Evolutionary conservation across 2,113 vertebrate species (phyloP), one percentile per base, ranked within the genome.

Genomic region (Murina feae): DNA sequence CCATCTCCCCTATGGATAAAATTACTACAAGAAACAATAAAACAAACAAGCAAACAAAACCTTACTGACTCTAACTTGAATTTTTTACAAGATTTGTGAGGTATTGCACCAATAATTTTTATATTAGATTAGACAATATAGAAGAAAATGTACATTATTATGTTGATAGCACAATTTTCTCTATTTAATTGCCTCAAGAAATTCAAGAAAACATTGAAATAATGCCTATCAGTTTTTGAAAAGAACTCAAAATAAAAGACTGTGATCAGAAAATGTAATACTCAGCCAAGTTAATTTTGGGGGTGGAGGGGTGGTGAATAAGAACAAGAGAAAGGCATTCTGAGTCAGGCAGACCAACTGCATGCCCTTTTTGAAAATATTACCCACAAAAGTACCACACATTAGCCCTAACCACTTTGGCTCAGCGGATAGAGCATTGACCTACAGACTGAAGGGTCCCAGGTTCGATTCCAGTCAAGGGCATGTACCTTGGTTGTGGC

Each of bases 141-240:
- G 91, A 89, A 71, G 28, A 49, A 82, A 83, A 72, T 65, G 75
- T 58, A 39, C 14, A 18, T 37, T 51, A 78, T 18, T 51, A 78
- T 20, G 12, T 76, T 44, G 13, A 72, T 66, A 71, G 13, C 25
- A 58, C n/a, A 63, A 76, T 76, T 76, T 93, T 76, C 58, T 91
- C 60, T 80, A 60, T 60, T 28, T 60, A 60, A 60, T 60, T 60
- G 47, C 63, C 60, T 68, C 49, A 78, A 8, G 75, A 88, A 93
- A 89, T 91, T 91, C 21, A 37, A 91, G 58, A 83, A 87, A 37
- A 85, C 49, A 65, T 6, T 81, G 44, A 88, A 91, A 49, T 58
- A 71, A 71, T 39, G 32, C 9, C 18, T 80, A 42, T n/a, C 44
- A 55, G 44, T 1, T 84, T 87, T 71, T 80, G 16, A 80, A 20